A percentile compares a stretch with the other conserved stretches of the same genome.
Conservation (phyloP, 2,888 invertebrate species). For the Lamproptera curius region DNA sequence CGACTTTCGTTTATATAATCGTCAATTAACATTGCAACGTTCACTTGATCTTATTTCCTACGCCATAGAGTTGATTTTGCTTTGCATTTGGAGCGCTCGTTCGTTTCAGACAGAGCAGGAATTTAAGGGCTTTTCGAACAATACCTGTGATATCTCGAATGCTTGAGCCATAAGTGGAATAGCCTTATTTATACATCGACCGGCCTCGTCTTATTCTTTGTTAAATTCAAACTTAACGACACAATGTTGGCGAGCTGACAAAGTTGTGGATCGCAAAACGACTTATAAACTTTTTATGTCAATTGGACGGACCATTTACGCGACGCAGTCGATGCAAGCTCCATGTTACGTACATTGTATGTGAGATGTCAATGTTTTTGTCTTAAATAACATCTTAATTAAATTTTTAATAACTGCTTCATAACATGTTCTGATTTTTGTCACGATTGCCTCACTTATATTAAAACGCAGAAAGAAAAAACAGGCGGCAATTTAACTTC, state of each 20-base stretch:
- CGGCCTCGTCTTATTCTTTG: conserved; percentile 15
- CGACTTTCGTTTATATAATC: conserved; percentile 23
- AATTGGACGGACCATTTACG: neutral
- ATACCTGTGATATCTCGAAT: conserved; percentile 20
- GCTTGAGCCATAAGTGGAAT: conserved; percentile 17
- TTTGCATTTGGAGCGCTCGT: neutral
- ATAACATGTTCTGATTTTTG: too few relatives aligned
- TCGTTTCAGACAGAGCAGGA: conserved; percentile 16
- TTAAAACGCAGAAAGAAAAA: too few relatives aligned
- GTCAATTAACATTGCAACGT: conserved; percentile 20
- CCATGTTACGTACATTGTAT: too few relatives aligned
- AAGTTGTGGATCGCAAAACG: neutral
- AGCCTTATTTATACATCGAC: conserved; percentile 15
- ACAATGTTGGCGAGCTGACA: conserved; percentile 6
- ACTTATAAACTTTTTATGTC: neutral
- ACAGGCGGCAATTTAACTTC: too few relatives aligned
- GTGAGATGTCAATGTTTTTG: too few relatives aligned
- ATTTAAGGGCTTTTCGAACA: conserved; percentile 21
- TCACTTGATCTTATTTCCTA: conserved; percentile 1
- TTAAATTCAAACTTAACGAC: conserved; percentile 13
- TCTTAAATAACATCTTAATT: too few relatives aligned
- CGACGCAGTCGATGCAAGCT: neutral
- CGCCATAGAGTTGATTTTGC: conserved; percentile 10
- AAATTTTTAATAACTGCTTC: too few relatives aligned
- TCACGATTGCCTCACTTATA: too few relatives aligned